These are phyloP conservation scores for Lacanobia oleracea DNA, from an alignment of 2,888 invertebrate species.

Conservation along the genomic window DNA sequence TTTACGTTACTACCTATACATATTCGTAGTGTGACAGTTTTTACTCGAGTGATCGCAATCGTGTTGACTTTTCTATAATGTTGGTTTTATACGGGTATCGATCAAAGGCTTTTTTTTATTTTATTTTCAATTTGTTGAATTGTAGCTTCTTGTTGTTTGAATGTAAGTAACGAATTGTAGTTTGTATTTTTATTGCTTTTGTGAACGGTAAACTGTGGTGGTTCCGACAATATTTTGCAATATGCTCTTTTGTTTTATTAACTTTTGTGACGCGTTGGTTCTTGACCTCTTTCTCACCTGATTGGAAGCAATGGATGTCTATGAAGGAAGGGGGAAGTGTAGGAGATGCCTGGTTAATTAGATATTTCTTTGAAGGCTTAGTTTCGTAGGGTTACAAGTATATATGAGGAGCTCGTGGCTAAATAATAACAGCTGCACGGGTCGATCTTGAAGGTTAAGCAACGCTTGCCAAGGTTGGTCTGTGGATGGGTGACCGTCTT, in stretches of 20 bases:
- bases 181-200: slow-evolving; percentile 35
- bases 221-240: slow-evolving; percentile 11
- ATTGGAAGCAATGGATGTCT: neutral
- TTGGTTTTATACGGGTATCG: slow-evolving; percentile 31
- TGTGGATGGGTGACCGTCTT: too few relatives aligned
- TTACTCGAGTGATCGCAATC: slow-evolving; percentile 44
- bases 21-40: slow-evolving; percentile 31
- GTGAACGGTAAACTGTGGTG: neutral
- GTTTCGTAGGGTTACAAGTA: too few relatives aligned
- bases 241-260: neutral
- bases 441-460: too few relatives aligned
- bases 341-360: neutral
- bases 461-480: too few relatives aligned
- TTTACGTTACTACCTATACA: neutral
- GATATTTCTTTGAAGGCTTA: too few relatives aligned
- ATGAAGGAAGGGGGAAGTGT: neutral
- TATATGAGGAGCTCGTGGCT: too few relatives aligned
- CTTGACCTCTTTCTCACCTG: neutral
- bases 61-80: slow-evolving; percentile 55
- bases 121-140: slow-evolving; percentile 16
- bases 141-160: slow-evolving; percentile 15
- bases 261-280: too few relatives aligned
- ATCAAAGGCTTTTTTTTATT: slow-evolving; percentile 16
- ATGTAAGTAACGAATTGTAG: slow-evolving; percentile 40
- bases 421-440: too few relatives aligned